A percentile compares a stretch with the other conserved stretches of the same genome.
These are phyloP conservation scores for Pogonognathellus flavescens DNA, from an alignment of 1,140 invertebrate genomes.

Conservation along the genomic window DNA sequence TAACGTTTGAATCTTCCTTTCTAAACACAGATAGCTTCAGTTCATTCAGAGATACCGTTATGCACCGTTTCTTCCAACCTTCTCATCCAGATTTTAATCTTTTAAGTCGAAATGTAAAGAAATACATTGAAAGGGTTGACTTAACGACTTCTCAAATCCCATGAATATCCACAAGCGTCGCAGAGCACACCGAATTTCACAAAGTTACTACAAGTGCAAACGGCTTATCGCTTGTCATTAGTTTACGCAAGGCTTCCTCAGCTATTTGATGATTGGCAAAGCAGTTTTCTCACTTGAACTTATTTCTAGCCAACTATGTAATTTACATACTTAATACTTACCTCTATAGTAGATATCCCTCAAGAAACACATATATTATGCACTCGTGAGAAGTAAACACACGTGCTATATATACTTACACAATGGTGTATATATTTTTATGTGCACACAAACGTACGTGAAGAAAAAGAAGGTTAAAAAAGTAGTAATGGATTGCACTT, in stretches of 20 bases:
- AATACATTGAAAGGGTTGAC: constrained; percentile 13
- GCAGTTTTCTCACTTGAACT: constrained; percentile 10
- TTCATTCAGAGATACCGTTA: constrained; percentile 21
- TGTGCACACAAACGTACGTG: neutral
- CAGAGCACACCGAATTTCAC: neutral
- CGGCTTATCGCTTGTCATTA: constrained; percentile 46
- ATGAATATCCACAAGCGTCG: neutral
- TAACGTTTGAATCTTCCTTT: neutral
- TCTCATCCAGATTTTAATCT: constrained; percentile 44
- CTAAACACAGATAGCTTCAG: neutral
- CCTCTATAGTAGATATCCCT: no score
- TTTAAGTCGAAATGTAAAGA: constrained; percentile 36
- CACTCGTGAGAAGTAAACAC: no score
- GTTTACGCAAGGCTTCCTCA: constrained; percentile 41
- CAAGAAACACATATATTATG: neutral
- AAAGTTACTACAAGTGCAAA: constrained; percentile 14
- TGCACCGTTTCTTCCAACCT: constrained; percentile 36
- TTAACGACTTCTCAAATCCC: constrained; percentile 1
- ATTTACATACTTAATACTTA: constrained; percentile 4
- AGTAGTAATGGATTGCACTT: constrained; percentile 8
- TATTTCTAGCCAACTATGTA: constrained; percentile 38
- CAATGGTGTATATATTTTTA: no score
- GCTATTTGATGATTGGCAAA: constrained; percentile 38
- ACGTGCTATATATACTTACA: no score
- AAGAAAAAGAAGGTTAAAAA: constrained; percentile 2